Base-by-base conservation (phyloP, 1,140 invertebrate genomes). In the Papilio polyxenes region DNA sequence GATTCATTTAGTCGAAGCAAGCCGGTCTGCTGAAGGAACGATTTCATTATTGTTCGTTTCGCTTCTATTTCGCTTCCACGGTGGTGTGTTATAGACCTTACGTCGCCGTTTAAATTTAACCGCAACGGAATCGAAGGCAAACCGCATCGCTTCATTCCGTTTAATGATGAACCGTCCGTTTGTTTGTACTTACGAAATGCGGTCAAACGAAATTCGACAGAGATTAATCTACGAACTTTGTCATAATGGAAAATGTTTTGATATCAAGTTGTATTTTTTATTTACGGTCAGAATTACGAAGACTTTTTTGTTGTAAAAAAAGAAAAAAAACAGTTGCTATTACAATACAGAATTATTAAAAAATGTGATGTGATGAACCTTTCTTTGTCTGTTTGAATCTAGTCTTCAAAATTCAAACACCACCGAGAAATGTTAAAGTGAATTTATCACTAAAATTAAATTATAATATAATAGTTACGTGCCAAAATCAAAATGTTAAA, bases 61-160 rank as follows among this genome's bases (percentile, higher is more conserved):
- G 56, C 56, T 20, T 59, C n/a, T 1, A 4, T 53, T 20, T 20
- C 56, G n/a, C 56, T 59, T 59, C n/a, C 51, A 44, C 40, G 40
- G 15, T 17, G 51, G 51, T 53, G 51, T 53, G 51, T 53, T 17
- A 17, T 4, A 15, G 7, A 10, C 15, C 37, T 72, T 72, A 40
- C 2, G 37, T 15, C 65, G 13, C 31, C 8, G 65, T 72, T 72
- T 72, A 72, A 72, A 72, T 65, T 65, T 65, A 40, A 72, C 65
- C 65, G 31, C 65, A 72, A 72, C 65, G 31, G 65, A 72, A 37
- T 72, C 31, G 31, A 72, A 40, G 11, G 23, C 11, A 37, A 37
- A 72, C 65, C 65, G 65, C 65, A 72, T 72, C 65, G 65, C 31
- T 65, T 31, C 62, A 72, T 72, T 72, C 31, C 31, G 31, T 72